A percentile compares a stretch with the other conserved stretches of the same genome.
Conservation (phyloP, 2,888 invertebrate genomes). For the Ommatoiulus sabulosus region DNA sequence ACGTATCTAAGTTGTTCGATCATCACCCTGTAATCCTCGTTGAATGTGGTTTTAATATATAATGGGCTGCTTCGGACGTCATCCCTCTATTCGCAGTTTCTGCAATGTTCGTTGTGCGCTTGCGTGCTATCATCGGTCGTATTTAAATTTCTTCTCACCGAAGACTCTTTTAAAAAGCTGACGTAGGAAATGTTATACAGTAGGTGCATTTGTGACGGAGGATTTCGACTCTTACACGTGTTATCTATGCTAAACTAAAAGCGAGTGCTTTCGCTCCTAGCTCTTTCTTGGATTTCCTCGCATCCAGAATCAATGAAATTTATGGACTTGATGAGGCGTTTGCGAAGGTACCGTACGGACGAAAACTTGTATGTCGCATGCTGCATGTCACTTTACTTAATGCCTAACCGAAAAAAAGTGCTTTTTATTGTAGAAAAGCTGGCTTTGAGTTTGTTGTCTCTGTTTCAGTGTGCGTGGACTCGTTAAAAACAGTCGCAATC, state of each 20-base stretch:
- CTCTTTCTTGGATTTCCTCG: neutral
- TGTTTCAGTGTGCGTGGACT: too few relatives aligned
- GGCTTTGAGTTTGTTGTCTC: too few relatives aligned
- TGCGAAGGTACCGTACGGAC: neutral
- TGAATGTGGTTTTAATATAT: constrained; percentile 24
- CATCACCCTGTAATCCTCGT: neutral
- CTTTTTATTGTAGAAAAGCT: too few relatives aligned
- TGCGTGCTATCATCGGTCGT: constrained; percentile 9
- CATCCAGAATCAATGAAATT: neutral
- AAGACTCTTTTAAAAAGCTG: constrained; percentile 36
- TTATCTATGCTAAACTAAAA: constrained; percentile 11
- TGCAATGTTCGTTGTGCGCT: neutral
- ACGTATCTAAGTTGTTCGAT: neutral
- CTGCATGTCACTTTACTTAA: neutral
- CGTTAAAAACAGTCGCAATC: neutral
- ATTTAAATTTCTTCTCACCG: constrained; percentile 30
- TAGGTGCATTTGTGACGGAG: neutral
- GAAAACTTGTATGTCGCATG: neutral
- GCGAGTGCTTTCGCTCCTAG: neutral
- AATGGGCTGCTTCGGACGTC: constrained; percentile 24
- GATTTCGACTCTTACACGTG: neutral
- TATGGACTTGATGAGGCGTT: constrained; percentile 1
- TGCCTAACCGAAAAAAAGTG: neutral
- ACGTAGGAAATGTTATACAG: constrained; percentile 24
- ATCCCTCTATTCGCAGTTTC: constrained; percentile 29